A percentile compares a stretch with the other conserved stretches of the same genome.
These are phyloP conservation scores for Clamator glandarius DNA, from an alignment of 2,797 vertebrate species.

Conservation along the genomic window DNA sequence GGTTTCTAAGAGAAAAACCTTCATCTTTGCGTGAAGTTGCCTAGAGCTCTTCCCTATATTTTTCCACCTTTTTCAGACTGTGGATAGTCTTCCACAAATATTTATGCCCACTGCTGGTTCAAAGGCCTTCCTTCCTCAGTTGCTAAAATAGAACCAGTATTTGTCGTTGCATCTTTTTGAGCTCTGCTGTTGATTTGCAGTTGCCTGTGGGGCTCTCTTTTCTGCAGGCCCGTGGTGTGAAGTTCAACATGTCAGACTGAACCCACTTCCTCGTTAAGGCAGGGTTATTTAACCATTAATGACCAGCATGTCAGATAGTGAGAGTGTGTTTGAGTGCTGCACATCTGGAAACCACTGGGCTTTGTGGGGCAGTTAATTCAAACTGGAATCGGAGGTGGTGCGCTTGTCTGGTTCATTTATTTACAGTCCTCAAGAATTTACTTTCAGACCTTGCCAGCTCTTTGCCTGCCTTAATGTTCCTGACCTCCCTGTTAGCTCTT, in stretches of 20 bases:
- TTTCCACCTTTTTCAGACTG: not conserved
- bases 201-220: not conserved
- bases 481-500: not conserved
- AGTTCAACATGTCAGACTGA: not conserved
- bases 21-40: not conserved
- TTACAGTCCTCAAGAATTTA: constrained; percentile 22
- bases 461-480: not conserved
- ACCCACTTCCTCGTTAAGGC: not conserved
- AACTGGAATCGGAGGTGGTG: constrained; percentile 6
- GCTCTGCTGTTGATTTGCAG: not conserved
- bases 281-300: not conserved
- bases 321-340: not conserved
- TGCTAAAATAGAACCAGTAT: not conserved
- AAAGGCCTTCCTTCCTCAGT: not conserved
- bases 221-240: not conserved
- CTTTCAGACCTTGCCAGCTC: constrained; percentile 35
- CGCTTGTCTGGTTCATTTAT: constrained; percentile 12
- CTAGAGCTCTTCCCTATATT: not conserved
- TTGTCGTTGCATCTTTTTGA: not conserved
- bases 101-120: not conserved
- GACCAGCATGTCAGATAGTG: not conserved
- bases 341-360: constrained; percentile 18
- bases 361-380: constrained; percentile 41
- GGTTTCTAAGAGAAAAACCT: not conserved
- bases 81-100: not conserved